Evolutionary conservation across 2,797 vertebrate species (phyloP).

Genomic region (Hippopotamyrus pictus): DNA sequence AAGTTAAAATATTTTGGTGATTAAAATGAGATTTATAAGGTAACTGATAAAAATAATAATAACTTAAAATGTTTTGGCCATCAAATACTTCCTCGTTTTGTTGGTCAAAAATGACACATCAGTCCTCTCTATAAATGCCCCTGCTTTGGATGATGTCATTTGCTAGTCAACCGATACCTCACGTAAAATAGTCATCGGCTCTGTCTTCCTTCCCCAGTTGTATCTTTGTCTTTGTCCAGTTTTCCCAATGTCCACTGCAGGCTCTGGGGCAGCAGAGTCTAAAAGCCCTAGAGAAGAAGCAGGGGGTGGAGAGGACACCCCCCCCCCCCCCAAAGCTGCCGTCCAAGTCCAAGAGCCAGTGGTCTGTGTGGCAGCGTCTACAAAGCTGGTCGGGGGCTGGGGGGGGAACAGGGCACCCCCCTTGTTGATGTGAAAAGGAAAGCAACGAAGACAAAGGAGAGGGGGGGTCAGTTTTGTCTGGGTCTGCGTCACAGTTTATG

Average conservation of each 20-base stretch:
- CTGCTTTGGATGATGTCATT: conserved; percentile 28
- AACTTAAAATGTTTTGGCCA: conserved; percentile 58
- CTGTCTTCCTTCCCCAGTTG: neutral
- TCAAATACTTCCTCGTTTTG: conserved; percentile 43
- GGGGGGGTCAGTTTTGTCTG: conserved; percentile 15
- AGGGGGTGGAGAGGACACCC: neutral
- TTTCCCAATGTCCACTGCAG: neutral
- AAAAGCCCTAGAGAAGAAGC: neutral
- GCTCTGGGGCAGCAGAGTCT: neutral
- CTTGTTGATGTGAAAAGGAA: neutral
- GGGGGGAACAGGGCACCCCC: neutral
- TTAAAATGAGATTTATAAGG: conserved; percentile 45
- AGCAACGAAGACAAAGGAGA: neutral
- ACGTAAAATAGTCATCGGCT: conserved; percentile 18
- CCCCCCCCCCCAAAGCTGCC: neutral
- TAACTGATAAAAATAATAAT: conserved; percentile 47
- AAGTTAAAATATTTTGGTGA: conserved; percentile 29
- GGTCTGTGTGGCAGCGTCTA: neutral
- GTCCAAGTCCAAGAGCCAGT: neutral
- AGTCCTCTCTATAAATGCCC: conserved; percentile 38
- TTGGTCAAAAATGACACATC: conserved; percentile 34
- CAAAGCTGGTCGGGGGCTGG: neutral
- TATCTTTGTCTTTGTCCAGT: neutral
- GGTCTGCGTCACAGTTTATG: conserved; percentile 33
- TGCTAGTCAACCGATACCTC: conserved; percentile 41